A percentile compares a stretch with the other conserved stretches of the same genome.
phyloP scores from a whole-genome alignment of 2,888 invertebrate species.

The Eilema caniola region DNA sequence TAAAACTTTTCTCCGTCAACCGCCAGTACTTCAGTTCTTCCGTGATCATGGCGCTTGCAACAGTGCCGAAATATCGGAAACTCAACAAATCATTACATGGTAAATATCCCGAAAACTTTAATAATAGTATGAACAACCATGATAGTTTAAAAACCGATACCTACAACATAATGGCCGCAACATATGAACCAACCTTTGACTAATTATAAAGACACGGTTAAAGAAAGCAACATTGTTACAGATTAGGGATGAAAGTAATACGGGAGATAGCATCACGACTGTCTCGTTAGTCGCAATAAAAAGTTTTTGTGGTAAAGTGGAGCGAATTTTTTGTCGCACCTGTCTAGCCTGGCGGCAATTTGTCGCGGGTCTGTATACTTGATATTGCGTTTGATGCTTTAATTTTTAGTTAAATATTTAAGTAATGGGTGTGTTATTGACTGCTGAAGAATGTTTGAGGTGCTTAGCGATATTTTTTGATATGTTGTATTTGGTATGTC shows the following conservation, averaged over 20 bases:
- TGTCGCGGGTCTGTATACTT: constrained; percentile 68
- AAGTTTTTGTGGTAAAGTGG: constrained; percentile 74
- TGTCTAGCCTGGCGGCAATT: constrained; percentile 78
- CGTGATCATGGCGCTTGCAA: no score
- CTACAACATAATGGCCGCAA: no score
- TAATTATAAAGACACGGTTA: constrained; percentile 80
- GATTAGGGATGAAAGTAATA: constrained; percentile 85
- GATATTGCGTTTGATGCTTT: constrained; percentile 46
- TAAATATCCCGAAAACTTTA: no score
- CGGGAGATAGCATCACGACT: constrained; percentile 79
- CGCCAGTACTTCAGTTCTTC: no score
- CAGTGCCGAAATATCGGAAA: no score
- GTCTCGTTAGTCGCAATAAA: constrained; percentile 82
- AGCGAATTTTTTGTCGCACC: constrained; percentile 81
- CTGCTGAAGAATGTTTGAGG: not conserved
- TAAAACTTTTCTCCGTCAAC: no score
- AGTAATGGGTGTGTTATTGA: constrained; percentile 10
- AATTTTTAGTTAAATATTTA: constrained; percentile 41
- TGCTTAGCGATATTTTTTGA: not conserved
- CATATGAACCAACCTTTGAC: constrained; percentile 67
- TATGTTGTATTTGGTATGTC: not conserved
- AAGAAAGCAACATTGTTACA: constrained; percentile 65
- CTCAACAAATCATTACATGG: no score
- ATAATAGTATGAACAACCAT: no score
- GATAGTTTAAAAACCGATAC: no score